Percentiles rank a stretch among this genome's conserved stretches.
These are phyloP conservation scores for Dasysyrphus albostriatus DNA, from an alignment of 2,888 invertebrate species.

Conservation along the genomic window DNA sequence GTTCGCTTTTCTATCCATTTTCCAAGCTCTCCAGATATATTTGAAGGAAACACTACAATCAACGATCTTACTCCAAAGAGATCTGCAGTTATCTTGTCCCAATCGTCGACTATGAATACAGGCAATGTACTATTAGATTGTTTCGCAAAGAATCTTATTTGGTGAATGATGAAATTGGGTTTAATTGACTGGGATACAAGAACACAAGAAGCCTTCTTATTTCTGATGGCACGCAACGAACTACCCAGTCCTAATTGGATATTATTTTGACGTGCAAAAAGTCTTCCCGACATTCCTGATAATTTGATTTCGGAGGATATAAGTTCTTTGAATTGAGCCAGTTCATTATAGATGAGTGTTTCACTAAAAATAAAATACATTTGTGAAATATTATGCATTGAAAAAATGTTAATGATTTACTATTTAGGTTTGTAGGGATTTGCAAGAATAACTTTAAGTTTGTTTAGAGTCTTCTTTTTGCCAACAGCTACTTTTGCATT, in stretches of 20 bases:
- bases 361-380: slow-evolving; percentile 32
- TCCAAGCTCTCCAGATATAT: not conserved
- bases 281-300: not conserved
- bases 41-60: slow-evolving; percentile 18
- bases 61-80: slow-evolving; percentile 33
- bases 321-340: not conserved
- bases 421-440: slow-evolving; percentile 39
- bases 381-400: not conserved
- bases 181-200: slow-evolving; percentile 45
- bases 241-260: slow-evolving; percentile 50
- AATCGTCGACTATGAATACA: slow-evolving; percentile 22
- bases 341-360: slow-evolving; percentile 10
- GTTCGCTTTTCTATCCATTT: slow-evolving; percentile 41
- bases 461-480: slow-evolving; percentile 39
- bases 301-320: slow-evolving; percentile 22
- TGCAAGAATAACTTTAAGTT: slow-evolving; percentile 56
- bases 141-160: slow-evolving; percentile 39
- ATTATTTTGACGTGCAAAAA: slow-evolving; percentile 17
- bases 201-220: slow-evolving; percentile 41
- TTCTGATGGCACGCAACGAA: slow-evolving; percentile 37
- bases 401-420: slow-evolving; percentile 8
- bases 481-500: slow-evolving; percentile 13
- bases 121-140: slow-evolving; percentile 2
- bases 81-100: slow-evolving; percentile 8
- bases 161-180: slow-evolving; percentile 61